Base-by-base conservation (phyloP, 53 echinoderm and acorn worm genomes). In the Holothuria leucospilota region DNA sequence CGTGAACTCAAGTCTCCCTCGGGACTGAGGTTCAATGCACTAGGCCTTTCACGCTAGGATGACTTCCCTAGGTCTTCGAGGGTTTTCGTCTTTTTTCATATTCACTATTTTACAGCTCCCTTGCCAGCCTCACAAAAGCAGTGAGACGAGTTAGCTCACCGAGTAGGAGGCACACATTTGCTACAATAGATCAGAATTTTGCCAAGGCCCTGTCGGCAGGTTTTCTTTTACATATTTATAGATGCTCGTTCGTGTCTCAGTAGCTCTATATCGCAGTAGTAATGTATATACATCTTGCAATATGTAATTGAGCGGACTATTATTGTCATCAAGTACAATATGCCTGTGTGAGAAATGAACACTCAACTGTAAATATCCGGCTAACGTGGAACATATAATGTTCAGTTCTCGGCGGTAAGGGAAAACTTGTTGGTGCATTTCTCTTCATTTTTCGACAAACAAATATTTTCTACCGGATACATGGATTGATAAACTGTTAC, bases 21-120 rank as follows among this genome's bases (percentile, higher is more conserved):
- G 75, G 75, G 75, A 75, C 52, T 51, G 24, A 52, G 51, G 75
- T 75, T 75, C 75, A 75, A 75, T 75, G 75, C 75, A 75, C 75
- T 75, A 75, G 56, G 75, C 75, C 53, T 20, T 75, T 75, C 51
- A 75, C 75, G 75, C 75, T 52, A 75, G 25, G 75, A 52, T 75
- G 51, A 46, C 21, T 75, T 51, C 75, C 75, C 51, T 49, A 75
- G 75, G 75, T 75, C 75, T 75, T 49, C 75, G 52, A 27, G 15
- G 56, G 56, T 18, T 56, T 56, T 56, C 56, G 56, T 56, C 56
- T 41, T 23, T 72, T 70, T 70, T 70, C 38, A 41, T 70, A 70
- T 70, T 29, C 12, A n/a, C 75, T 52, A 51, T 75, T 75, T 75
- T 51, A 23, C 26, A 13, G 15, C 52, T 52, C 75, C 75, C 46